Conservation (phyloP, 1,140 invertebrate genomes). For the Colletes gigas region DNA sequence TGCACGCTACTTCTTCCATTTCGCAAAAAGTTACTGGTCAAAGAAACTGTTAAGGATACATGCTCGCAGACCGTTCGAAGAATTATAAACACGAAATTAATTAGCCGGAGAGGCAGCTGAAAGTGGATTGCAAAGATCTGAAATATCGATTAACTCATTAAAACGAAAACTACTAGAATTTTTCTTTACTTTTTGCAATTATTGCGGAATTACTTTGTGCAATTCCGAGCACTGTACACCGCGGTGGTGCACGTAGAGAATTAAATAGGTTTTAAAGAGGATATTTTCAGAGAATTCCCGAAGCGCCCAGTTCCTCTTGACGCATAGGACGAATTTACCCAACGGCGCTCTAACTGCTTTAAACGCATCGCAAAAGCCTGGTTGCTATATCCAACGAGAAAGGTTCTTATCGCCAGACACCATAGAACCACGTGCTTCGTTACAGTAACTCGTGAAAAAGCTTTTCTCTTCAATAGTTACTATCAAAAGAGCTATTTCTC, state of each 20-base stretch:
- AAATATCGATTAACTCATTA: background rate
- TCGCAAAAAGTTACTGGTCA: no score
- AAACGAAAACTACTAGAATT: background rate
- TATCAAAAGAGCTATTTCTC: background rate
- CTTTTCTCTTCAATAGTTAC: background rate
- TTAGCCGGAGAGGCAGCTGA: no score
- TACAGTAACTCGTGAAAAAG: background rate
- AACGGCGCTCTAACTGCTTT: background rate
- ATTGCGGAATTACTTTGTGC: no score
- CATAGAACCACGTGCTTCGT: background rate
- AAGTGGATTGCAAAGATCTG: no score
- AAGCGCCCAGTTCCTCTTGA: background rate
- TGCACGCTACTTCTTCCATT: no score
- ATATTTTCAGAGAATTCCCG: background rate
- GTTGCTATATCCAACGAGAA: background rate
- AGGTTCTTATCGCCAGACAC: conserved; percentile 12
- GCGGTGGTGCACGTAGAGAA: background rate
- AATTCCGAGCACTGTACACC: background rate
- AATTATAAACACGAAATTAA: no score
- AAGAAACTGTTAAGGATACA: no score
- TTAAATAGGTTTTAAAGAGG: background rate
- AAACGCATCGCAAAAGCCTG: background rate
- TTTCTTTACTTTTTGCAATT: no score
- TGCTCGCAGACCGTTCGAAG: no score
- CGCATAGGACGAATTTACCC: conserved; percentile 2